These are phyloP conservation scores for Heliconius ismenius DNA, from an alignment of 2,888 invertebrate genomes.

Conservation along the genomic window DNA sequence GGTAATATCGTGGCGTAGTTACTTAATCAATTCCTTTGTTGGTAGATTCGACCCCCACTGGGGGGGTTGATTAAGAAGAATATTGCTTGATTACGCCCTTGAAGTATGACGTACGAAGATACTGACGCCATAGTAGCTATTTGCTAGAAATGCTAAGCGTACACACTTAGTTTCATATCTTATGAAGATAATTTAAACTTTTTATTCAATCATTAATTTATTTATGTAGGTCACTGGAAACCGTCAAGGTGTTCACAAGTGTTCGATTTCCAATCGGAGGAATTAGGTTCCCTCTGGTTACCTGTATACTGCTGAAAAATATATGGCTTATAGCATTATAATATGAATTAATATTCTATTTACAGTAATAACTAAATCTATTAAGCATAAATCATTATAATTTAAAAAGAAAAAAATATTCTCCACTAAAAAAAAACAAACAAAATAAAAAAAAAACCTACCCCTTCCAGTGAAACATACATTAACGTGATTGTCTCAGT, in stretches of 20 bases:
- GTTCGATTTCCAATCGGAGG: too few species aligned
- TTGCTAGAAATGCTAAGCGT: constrained; percentile 50
- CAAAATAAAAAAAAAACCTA: background rate
- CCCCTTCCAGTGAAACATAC: constrained; percentile 40
- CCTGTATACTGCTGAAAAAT: too few species aligned
- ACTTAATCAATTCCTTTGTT: constrained; percentile 82
- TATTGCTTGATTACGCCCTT: constrained; percentile 81
- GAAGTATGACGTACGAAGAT: constrained; percentile 70
- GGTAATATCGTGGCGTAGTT: constrained; percentile 81
- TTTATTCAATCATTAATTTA: too few species aligned
- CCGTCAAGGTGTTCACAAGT: too few species aligned
- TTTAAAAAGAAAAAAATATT: background rate
- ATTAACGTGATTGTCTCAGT: constrained; percentile 45
- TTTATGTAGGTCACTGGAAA: too few species aligned
- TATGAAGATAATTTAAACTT: background rate
- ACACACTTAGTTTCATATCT: background rate
- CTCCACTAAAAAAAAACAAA: background rate
- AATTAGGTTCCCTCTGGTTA: too few species aligned
- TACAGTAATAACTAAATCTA: too few species aligned
- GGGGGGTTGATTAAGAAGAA: constrained; percentile 82
- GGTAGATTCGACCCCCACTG: constrained; percentile 76
- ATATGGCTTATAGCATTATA: too few species aligned
- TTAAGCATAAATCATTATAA: too few species aligned
- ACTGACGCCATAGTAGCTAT: constrained; percentile 42
- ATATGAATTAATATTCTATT: too few species aligned